Percentiles rank a stretch among this genome's conserved stretches.
These are phyloP conservation scores for Formica exsecta DNA, from an alignment of 1,140 invertebrate species.

Conservation along the genomic window DNA sequence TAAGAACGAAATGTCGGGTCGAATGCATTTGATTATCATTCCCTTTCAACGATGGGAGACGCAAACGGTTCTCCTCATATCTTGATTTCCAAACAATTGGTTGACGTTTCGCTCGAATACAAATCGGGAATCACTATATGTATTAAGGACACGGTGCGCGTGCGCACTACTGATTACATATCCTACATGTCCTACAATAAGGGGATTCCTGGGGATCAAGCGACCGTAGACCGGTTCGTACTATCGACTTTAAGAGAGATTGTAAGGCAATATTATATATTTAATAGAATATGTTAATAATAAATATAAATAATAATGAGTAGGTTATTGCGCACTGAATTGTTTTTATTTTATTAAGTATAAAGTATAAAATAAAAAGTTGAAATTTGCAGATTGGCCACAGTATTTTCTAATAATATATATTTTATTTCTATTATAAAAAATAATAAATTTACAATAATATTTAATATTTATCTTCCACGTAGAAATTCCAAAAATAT, in stretches of 20 bases:
- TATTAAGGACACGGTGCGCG: not conserved
- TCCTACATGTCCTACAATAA: not conserved
- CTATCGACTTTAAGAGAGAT: not conserved
- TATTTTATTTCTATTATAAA: constrained; percentile 23
- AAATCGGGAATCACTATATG: constrained; percentile 24
- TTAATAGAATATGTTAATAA: not conserved
- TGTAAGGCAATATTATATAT: not conserved
- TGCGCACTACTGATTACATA: constrained; percentile 19
- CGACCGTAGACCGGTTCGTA: not conserved
- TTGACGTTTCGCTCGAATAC: constrained; percentile 33
- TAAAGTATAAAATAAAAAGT: not conserved
- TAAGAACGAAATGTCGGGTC: constrained; percentile 23
- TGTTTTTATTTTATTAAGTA: not conserved
- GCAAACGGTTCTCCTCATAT: constrained; percentile 10
- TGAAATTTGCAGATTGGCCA: not conserved
- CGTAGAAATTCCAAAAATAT: constrained; percentile 3
- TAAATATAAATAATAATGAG: not conserved
- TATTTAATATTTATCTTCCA: not conserved
- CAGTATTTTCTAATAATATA: not conserved
- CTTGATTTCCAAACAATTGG: constrained; percentile 47
- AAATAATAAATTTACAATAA: not conserved
- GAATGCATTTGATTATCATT: constrained; percentile 36
- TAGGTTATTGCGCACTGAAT: not conserved
- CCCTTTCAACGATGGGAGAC: not conserved
- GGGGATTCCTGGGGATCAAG: not conserved